Conservation (phyloP, 1,140 invertebrate species). For the Centruroides vittatus region DNA sequence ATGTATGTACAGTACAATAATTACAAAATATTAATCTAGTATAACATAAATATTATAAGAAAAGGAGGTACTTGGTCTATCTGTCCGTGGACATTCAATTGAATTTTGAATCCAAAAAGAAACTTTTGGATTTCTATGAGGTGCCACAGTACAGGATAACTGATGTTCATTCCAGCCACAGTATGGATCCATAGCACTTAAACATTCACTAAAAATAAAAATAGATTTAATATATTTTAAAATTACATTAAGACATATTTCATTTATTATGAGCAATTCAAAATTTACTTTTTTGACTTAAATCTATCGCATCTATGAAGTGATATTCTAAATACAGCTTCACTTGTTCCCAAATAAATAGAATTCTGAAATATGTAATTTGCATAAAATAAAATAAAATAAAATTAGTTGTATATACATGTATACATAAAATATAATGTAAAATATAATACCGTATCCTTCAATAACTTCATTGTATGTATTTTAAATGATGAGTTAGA, state of each 20-base stretch:
- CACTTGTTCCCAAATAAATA: slow-evolving; percentile 62
- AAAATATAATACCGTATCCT: slow-evolving; percentile 46
- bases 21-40: no score
- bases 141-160: slow-evolving; percentile 51
- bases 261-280: neutral
- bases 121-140: slow-evolving; percentile 41
- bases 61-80: slow-evolving; percentile 28
- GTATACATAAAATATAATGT: neutral
- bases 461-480: slow-evolving; percentile 57
- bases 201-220: slow-evolving; percentile 34
- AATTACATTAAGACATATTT: neutral
- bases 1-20: no score
- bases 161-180: slow-evolving; percentile 77
- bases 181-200: slow-evolving; percentile 81
- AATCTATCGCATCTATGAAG: slow-evolving; percentile 62
- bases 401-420: neutral
- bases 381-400: neutral
- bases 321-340: slow-evolving; percentile 50
- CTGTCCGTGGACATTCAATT: slow-evolving; percentile 45
- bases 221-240: neutral
- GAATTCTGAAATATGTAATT: slow-evolving; percentile 39
- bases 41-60: no score
- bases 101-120: slow-evolving; percentile 54
- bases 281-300: slow-evolving; percentile 33
- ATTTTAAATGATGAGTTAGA: slow-evolving; percentile 37